phyloP scores from a whole-genome alignment of 2,113 vertebrate species.

The Phylloscopus trochiloides region DNA sequence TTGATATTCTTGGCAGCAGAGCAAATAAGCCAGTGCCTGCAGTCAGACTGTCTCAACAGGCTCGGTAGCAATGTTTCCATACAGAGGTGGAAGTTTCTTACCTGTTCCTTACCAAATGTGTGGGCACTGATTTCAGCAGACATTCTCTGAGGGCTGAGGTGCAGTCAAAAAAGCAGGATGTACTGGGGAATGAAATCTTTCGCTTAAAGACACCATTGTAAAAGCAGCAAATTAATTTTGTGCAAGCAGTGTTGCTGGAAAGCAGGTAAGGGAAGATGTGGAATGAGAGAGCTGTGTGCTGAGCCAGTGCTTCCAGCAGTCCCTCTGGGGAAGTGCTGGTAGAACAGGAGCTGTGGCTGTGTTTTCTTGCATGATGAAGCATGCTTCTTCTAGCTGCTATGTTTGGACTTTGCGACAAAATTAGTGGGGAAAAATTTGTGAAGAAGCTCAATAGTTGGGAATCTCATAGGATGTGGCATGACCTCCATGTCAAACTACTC shows the following conservation, averaged over 20 bases:
- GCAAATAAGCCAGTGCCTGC: neutral
- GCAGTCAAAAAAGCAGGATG: neutral
- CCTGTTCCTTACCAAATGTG: neutral
- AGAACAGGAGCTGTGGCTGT: neutral
- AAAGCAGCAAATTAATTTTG: neutral
- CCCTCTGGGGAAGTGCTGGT: neutral
- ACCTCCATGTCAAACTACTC: fast-evolving
- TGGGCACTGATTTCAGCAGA: neutral
- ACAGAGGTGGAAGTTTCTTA: neutral
- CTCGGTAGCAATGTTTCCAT: fast-evolving
- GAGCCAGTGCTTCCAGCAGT: neutral
- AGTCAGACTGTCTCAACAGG: neutral
- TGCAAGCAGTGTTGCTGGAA: neutral
- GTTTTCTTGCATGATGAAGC: neutral
- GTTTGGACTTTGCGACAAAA: neutral
- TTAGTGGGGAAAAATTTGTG: neutral
- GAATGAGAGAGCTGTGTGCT: neutral
- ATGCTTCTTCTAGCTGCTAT: neutral
- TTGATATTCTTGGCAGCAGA: constrained; percentile 56
- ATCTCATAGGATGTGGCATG: neutral
- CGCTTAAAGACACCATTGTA: neutral
- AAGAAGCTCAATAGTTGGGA: neutral
- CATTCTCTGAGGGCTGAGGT: neutral
- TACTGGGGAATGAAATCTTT: neutral
- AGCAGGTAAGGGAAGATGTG: neutral